Evolutionary conservation across 2,888 invertebrate species (phyloP), one percentile per base, ranked within the genome.

Genomic region (Harpalus rufipes): DNA sequence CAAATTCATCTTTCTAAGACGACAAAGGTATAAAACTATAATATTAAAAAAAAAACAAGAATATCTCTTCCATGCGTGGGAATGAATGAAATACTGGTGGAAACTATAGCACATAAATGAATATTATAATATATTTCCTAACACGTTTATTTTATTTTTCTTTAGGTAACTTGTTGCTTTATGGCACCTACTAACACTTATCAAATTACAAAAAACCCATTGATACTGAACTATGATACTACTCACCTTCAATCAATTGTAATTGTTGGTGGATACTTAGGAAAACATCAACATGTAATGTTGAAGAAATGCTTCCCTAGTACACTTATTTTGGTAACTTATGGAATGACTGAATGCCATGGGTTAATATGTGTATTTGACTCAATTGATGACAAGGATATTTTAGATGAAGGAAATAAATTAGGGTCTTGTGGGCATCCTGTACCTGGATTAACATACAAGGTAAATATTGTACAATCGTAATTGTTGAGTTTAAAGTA

Each of bases 321-420:
- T 7, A 89, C 90, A 0, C 88, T 90, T 44, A 89, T 91, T 0
- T 25, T 87, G 0, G 89, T 90, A 58, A 87, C 86, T 0, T 92
- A 89, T 79, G 92, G 92, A 1, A 90, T 91, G 89, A 91, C 90
- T 39, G 92, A 92, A 87, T 65, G 90, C n/a, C 87, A 89, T 1
- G 88, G 89, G 1, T 1, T 90, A 0, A 89, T 86, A 7, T 86
- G 87, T 7, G 21, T 80, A 16, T 88, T 87, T 68, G 21, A 86
- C 61, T 7, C 68, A n/a, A 58, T 18, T 44, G 25, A 39, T n/a
- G 80, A 82, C 10, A 16, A 12, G 8, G 72, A 61, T 63, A 14
- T 85, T 3, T 25, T 80, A 10, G 21, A 41, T 4, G 32, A 32
- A 4, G 32, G 32, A 32, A 10, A 44, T 85, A 0, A 90, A 56